Evolutionary conservation across 2,113 vertebrate genomes (phyloP).

Genomic region (Plecotus auritus): DNA sequence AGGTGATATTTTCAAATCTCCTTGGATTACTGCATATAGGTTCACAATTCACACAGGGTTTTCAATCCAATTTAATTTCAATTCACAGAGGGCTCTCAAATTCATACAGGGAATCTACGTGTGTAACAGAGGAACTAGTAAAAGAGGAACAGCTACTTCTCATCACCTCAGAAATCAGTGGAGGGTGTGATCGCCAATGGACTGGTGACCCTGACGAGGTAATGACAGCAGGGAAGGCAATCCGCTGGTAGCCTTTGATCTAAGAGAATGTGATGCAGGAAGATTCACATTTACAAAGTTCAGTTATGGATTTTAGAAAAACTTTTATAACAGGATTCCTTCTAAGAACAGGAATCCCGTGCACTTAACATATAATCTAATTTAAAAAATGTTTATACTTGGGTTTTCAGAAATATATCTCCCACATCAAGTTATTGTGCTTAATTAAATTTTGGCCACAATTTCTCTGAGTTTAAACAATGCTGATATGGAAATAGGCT

Average conservation of each 20-base stretch:
- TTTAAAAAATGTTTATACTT: background rate
- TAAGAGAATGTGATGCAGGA: background rate
- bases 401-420: background rate
- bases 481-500: background rate
- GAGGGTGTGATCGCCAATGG: background rate
- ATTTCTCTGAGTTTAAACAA: conserved; percentile 16
- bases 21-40: background rate
- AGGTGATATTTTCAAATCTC: background rate
- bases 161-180: background rate
- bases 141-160: background rate
- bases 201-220: background rate
- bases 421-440: background rate
- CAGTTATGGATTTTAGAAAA: background rate
- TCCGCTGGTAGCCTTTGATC: background rate
- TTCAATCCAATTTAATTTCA: background rate
- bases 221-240: background rate
- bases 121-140: too few species aligned
- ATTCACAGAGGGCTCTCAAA: background rate
- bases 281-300: background rate
- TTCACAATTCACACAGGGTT: background rate
- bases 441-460: background rate
- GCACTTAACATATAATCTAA: background rate
- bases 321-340: background rate
- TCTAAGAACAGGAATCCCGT: background rate
- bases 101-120: background rate